Base-by-base conservation (phyloP, 2,113 vertebrate genomes). In the Motacilla alba region DNA sequence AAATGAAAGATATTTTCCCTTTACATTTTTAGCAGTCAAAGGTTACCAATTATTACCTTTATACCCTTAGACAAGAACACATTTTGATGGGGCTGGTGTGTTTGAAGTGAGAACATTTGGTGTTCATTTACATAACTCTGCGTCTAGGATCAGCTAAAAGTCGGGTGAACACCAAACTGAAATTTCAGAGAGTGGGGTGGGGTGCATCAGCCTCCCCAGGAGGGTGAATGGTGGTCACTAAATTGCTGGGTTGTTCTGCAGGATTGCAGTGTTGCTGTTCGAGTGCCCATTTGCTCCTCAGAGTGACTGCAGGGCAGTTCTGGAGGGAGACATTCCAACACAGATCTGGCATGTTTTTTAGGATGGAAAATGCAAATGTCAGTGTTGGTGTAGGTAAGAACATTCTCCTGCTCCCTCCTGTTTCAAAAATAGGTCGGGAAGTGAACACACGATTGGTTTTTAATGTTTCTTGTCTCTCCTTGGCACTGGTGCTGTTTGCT, bases 1-100 rank as follows among this genome's bases (percentile, higher is more conserved):
- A 97, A 98, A 95, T 96, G 97, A 98, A 98, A 98, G 97, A 50
- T 55, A 91, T 97, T 97, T 97, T 96, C 95, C 95, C 93, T 96
- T 91, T 95, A 93, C 95, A 90, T 96, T 96, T 97, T 97, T 96
- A 97, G 94, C 82, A 68, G 69, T 67, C 94, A 94, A 89, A 98
- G 96, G 97, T 97, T 97, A 94, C 89, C 93, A 97, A 89, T 94
- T 70, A 37, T 83, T 96, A 96, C 93, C 94, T 90, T 69, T 56
- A 49, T 64, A 67, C 33, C 39, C 49, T 84, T 23, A 31, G 72
- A 68, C 26, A 12, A 31, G 67, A 91, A 64, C 68, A 62, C n/a
- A 47, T 73, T 73, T 84, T 76, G 50, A 74, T 84, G 68, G 60
- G 92, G 56, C 79, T 75, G 83, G 18, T 9, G 1, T 30, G 15